phyloP scores from a whole-genome alignment of 1,140 invertebrate genomes.

The Drosophila hydei region DNA sequence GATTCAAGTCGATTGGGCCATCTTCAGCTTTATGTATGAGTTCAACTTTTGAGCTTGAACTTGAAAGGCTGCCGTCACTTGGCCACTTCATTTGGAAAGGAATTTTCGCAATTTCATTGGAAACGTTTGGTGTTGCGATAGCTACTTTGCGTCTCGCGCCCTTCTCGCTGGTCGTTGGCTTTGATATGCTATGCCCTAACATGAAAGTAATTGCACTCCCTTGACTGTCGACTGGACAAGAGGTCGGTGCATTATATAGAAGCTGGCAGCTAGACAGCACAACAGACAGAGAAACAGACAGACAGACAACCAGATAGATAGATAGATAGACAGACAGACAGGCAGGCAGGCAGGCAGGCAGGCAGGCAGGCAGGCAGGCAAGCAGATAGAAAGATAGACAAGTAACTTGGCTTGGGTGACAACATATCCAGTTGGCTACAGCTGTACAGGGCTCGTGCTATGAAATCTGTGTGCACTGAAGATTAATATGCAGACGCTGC shows the following conservation, averaged over 20 bases:
- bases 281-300: conserved; percentile 8
- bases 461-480: conserved; percentile 51
- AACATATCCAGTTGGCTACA: conserved; percentile 17
- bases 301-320: conserved; percentile 1
- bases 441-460: neutral
- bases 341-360: conserved; percentile 45
- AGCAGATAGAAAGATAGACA: neutral
- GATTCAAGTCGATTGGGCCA: neutral
- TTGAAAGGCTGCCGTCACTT: neutral
- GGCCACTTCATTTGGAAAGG: conserved; percentile 3
- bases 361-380: conserved; percentile 1
- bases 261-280: conserved; percentile 45
- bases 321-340: neutral
- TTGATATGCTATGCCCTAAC: conserved; percentile 15
- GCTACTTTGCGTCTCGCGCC: neutral
- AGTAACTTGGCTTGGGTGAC: conserved; percentile 25
- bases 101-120: conserved; percentile 6
- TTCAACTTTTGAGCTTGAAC: neutral
- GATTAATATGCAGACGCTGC: conserved; percentile 68
- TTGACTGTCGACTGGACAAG: conserved; percentile 7
- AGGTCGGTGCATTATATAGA: conserved; percentile 59
- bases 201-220: conserved; percentile 64
- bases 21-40: no score
- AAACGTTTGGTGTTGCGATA: neutral
- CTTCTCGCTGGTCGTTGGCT: conserved; percentile 1